Evolutionary conservation across 2,888 invertebrate genomes (phyloP).

Genomic region (Kryphioiulus occultus): DNA sequence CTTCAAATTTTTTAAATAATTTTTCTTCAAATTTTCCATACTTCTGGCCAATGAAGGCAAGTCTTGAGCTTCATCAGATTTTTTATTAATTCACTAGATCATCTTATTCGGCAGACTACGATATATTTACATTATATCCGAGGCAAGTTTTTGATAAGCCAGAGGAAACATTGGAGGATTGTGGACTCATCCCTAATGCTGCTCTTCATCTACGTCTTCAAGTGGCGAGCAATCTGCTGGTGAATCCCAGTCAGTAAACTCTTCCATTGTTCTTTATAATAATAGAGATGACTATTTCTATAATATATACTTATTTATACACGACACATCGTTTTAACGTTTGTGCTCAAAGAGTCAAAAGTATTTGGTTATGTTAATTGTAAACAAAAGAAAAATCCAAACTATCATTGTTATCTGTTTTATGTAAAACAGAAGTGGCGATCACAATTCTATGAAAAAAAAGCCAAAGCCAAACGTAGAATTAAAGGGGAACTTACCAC

Average conservation of each 20-base stretch:
- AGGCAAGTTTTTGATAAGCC: conserved; percentile 18
- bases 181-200: conserved; percentile 49
- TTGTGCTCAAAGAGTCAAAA: background rate
- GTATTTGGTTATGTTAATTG: background rate
- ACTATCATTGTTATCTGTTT: background rate
- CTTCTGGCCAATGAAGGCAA: too few species aligned
- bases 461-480: background rate
- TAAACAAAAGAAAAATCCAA: background rate
- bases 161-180: conserved; percentile 46
- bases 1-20: too few species aligned
- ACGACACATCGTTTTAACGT: background rate
- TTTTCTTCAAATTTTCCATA: too few species aligned
- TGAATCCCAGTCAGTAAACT: background rate
- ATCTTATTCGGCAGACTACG: conserved; percentile 40
- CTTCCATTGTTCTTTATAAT: background rate
- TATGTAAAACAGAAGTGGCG: background rate
- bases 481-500: background rate
- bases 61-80: too few species aligned
- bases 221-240: background rate
- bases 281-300: background rate
- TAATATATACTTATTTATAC: background rate
- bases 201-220: conserved; percentile 43
- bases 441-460: background rate
- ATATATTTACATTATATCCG: conserved; percentile 45
- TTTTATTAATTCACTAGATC: background rate